Evolutionary conservation across 2,113 vertebrate genomes (phyloP).

Genomic region (Pygoscelis adeliae): DNA sequence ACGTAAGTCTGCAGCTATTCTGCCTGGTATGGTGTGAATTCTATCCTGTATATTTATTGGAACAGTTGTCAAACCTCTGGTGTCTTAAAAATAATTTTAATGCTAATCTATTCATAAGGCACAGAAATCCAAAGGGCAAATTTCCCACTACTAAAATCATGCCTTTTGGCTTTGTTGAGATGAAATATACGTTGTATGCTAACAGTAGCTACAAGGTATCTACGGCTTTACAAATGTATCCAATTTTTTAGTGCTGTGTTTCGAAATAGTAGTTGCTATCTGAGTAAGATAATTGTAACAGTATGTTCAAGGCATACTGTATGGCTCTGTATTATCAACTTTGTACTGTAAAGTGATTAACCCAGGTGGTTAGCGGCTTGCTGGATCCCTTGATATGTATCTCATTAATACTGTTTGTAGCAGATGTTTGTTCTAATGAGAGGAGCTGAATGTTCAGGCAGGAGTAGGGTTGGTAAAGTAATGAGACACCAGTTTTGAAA

Average conservation of each 20-base stretch:
- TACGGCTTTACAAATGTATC: background rate
- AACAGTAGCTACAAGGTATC: background rate
- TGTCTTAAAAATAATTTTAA: conserved; percentile 21
- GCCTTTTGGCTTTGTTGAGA: background rate
- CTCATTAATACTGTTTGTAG: conserved; percentile 72
- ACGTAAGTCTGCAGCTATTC: background rate
- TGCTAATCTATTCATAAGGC: conserved; percentile 26
- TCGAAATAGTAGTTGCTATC: background rate
- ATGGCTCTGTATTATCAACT: background rate
- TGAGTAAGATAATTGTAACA: conserved; percentile 10
- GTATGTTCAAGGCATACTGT: background rate
- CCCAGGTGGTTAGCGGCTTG: conserved; percentile 63
- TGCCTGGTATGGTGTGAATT: background rate
- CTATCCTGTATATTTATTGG: background rate
- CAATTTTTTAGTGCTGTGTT: background rate
- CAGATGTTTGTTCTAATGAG: conserved; percentile 75
- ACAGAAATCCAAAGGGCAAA: background rate
- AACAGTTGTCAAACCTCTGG: conserved; percentile 18
- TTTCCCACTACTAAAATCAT: background rate
- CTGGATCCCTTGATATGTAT: conserved; percentile 53
- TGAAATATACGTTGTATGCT: background rate
- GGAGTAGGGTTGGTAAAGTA: conserved; percentile 43
- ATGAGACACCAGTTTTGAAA: conserved; percentile 25
- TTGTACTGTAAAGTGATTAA: conserved; percentile 52
- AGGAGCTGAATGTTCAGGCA: conserved; percentile 64